Conservation (phyloP, 2,888 invertebrate genomes). For the Lottia gigantea region DNA sequence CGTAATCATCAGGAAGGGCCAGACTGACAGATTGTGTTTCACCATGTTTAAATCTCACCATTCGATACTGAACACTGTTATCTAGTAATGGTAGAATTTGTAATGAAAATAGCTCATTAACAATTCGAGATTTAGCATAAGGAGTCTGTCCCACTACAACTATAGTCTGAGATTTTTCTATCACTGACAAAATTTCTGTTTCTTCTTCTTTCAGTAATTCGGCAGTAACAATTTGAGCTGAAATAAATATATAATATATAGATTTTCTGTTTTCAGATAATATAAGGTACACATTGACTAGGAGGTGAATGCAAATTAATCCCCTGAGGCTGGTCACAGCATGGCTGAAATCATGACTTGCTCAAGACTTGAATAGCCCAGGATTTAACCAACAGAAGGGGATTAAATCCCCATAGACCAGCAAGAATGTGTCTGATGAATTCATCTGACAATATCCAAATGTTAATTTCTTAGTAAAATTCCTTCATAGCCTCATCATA, state of each 20-base stretch:
- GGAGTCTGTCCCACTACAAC: conserved; percentile 80
- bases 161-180: conserved; percentile 75
- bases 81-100: conserved; percentile 74
- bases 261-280: not conserved
- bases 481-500: no score
- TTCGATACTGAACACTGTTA: conserved; percentile 74
- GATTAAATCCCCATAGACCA: no score
- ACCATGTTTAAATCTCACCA: conserved; percentile 73
- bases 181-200: conserved; percentile 58
- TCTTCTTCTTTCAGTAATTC: conserved; percentile 64
- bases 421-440: no score
- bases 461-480: no score
- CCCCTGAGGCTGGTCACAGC: no score
- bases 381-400: no score
- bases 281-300: not conserved
- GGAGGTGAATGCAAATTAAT: not conserved
- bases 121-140: conserved; percentile 78
- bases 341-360: no score
- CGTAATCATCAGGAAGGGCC: conserved; percentile 69
- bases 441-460: no score
- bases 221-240: conserved; percentile 54
- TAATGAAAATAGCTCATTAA: conserved; percentile 79
- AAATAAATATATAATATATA: conserved; percentile 21
- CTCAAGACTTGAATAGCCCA: not conserved
- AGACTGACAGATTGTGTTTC: conserved; percentile 62